Conservation (phyloP, 2,888 invertebrate genomes). For the Drosophila villosipedis region DNA sequence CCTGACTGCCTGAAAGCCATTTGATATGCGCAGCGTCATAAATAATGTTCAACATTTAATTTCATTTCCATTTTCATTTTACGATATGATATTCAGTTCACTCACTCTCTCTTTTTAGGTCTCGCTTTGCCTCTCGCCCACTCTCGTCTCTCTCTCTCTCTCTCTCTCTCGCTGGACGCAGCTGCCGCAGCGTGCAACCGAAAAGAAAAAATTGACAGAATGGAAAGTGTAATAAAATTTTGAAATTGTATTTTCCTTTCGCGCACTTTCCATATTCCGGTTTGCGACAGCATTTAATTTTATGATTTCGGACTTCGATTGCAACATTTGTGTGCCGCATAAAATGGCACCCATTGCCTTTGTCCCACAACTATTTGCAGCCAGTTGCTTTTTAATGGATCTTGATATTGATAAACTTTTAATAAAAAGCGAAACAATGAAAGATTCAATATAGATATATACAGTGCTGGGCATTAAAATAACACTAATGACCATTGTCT, state of each 20-base stretch:
- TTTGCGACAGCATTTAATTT: constrained; percentile 61
- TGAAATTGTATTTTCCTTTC: constrained; percentile 70
- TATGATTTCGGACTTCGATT: constrained; percentile 67
- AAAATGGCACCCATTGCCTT: constrained; percentile 37
- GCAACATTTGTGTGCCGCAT: constrained; percentile 60
- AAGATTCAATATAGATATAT: not conserved
- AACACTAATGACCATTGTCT: not conserved
- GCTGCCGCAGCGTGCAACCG: constrained; percentile 36
- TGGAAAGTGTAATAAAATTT: constrained; percentile 79
- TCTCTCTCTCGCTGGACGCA: constrained; percentile 10
- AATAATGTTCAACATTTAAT: constrained; percentile 81
- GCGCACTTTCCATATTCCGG: constrained; percentile 44
- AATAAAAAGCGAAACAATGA: constrained; percentile 4
- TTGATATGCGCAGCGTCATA: constrained; percentile 80
- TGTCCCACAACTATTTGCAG: constrained; percentile 27
- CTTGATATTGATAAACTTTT: constrained; percentile 44
- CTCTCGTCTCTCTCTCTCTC: not conserved
- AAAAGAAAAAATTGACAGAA: constrained; percentile 60
- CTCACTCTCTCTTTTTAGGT: constrained; percentile 14
- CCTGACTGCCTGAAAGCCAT: constrained; percentile 52
- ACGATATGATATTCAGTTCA: constrained; percentile 71
- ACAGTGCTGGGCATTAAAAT: not conserved
- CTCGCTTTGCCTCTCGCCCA: constrained; percentile 11
- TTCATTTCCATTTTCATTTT: constrained; percentile 82
- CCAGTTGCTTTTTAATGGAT: constrained; percentile 38